A percentile compares a stretch with the other conserved stretches of the same genome.
phyloP scores from a whole-genome alignment of 2,797 vertebrate species.

The Eulemur albifrons region DNA sequence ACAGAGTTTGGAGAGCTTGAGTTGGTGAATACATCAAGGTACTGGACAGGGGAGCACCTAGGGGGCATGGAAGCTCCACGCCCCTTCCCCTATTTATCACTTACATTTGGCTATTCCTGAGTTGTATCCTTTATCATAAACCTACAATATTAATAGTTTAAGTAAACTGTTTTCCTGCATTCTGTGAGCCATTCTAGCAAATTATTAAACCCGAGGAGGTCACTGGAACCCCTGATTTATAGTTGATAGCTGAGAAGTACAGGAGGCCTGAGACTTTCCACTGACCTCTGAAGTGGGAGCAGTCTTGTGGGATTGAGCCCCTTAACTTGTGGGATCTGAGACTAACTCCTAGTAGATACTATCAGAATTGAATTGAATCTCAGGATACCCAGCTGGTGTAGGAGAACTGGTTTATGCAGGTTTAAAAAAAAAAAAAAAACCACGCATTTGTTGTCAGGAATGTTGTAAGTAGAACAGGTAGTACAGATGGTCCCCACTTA shows the following conservation, averaged over 20 bases:
- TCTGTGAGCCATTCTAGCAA: not conserved
- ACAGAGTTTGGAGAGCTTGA: not conserved
- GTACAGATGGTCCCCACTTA: not conserved
- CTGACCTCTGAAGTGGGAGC: not conserved
- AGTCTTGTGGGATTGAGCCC: not conserved
- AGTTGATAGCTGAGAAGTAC: not conserved
- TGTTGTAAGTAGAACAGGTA: not conserved
- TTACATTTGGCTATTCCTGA: not conserved
- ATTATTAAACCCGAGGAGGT: not conserved
- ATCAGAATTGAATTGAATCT: not conserved
- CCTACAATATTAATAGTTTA: not conserved
- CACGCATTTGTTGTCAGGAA: not conserved
- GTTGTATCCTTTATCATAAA: not conserved
- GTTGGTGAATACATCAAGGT: not conserved
- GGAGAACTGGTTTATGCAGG: not conserved
- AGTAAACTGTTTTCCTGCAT: not conserved
- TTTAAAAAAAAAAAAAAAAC: too few species aligned
- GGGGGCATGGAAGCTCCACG: not conserved
- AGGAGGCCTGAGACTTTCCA: not conserved
- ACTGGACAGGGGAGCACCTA: not conserved
- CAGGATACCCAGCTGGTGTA: not conserved
- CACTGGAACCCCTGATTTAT: not conserved
- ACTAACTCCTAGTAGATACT: not conserved
- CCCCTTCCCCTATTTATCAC: too few species aligned
- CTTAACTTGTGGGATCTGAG: not conserved